Evolutionary conservation across 1,140 invertebrate species (phyloP).

Genomic region (Chionoecetes opilio): DNA sequence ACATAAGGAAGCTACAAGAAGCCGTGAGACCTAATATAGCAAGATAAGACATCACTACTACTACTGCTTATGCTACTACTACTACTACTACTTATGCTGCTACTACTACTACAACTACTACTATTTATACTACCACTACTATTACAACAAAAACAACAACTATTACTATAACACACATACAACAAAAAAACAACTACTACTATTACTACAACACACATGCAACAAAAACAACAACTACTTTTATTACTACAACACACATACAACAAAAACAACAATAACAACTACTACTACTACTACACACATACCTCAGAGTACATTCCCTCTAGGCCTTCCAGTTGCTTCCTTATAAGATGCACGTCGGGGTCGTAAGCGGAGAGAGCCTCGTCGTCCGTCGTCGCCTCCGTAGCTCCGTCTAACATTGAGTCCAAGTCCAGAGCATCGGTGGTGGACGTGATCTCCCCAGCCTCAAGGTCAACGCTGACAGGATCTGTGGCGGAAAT

Average conservation of each 20-base stretch:
- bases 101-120: too few species aligned
- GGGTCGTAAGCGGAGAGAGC: slow-evolving; percentile 78
- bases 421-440: slow-evolving; percentile 92
- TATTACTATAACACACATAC: too few species aligned
- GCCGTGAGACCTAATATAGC: too few species aligned
- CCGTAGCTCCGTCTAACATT: slow-evolving; percentile 87
- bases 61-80: too few species aligned
- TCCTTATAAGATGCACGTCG: slow-evolving; percentile 90
- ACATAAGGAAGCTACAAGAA: background rate
- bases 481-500: slow-evolving; percentile 50
- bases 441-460: slow-evolving; percentile 90
- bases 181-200: background rate
- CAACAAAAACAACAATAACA: too few species aligned
- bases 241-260: slow-evolving; percentile 31
- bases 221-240: too few species aligned
- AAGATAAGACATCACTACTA: too few species aligned
- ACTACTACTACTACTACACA: background rate
- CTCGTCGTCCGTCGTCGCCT: slow-evolving; percentile 81
- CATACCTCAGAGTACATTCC: slow-evolving; percentile 92
- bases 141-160: too few species aligned
- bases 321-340: slow-evolving; percentile 93
- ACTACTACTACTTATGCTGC: too few species aligned
- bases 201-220: slow-evolving; percentile 3
- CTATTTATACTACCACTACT: too few species aligned
- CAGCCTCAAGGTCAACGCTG: slow-evolving; percentile 82